phyloP scores from a whole-genome alignment of 1,140 invertebrate species.

The Apis cerana region DNA sequence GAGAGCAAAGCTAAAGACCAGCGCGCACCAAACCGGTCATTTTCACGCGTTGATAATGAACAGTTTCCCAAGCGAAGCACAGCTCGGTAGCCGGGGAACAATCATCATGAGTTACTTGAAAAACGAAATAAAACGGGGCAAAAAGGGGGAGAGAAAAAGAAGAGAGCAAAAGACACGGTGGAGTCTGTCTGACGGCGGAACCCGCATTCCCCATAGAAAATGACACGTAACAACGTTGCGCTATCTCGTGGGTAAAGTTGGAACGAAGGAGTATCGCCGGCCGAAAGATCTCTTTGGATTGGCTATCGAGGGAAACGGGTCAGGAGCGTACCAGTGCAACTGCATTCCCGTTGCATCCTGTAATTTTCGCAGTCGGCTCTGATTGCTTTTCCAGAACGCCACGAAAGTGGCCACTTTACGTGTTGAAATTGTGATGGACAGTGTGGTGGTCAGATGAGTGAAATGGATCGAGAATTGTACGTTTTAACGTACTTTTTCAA shows the following conservation, averaged over 20 bases:
- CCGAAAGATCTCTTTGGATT: conserved; percentile 15
- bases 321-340: conserved; percentile 44
- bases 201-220: conserved; percentile 13
- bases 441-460: neutral
- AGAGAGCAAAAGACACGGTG: too few species aligned
- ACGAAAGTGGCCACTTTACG: conserved; percentile 19
- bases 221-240: conserved; percentile 28
- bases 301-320: conserved; percentile 27
- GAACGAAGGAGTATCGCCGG: neutral
- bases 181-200: neutral
- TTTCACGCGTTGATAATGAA: conserved; percentile 26
- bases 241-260: neutral
- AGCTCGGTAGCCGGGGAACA: neutral
- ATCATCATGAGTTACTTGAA: conserved; percentile 1
- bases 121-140: neutral
- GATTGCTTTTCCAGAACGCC: conserved; percentile 28
- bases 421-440: neutral
- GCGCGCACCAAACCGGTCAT: neutral
- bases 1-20: neutral
- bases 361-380: conserved; percentile 60
- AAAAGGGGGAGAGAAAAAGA: neutral
- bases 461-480: neutral
- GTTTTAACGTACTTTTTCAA: neutral
- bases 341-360: conserved; percentile 48
- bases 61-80: neutral